These are phyloP conservation scores for Nanorana parkeri DNA, from an alignment of 2,113 vertebrate species.

Conservation along the genomic window DNA sequence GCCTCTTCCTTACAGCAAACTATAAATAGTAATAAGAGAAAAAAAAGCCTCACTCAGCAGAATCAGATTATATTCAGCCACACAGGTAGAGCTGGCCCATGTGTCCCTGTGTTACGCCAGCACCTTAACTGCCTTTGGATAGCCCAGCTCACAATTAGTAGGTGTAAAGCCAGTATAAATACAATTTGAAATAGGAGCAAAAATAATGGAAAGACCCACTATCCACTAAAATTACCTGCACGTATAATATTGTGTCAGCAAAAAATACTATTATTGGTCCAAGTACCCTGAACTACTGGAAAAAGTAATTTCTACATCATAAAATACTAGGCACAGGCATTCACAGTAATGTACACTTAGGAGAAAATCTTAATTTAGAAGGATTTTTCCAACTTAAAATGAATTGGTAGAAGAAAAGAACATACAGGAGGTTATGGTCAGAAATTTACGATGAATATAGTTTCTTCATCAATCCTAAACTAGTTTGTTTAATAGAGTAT, in stretches of 20 bases:
- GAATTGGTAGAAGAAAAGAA: neutral
- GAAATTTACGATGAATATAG: neutral
- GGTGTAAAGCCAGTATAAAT: conserved; percentile 45
- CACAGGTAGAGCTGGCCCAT: conserved; percentile 9
- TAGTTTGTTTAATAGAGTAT: neutral
- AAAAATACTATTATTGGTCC: conserved; percentile 32
- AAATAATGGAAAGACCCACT: conserved; percentile 34
- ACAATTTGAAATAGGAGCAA: conserved; percentile 24
- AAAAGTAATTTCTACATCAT: conserved; percentile 30
- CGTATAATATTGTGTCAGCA: conserved; percentile 49
- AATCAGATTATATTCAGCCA: neutral
- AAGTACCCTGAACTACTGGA: conserved; percentile 39
- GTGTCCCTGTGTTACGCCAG: conserved; percentile 6
- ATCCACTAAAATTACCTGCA: conserved; percentile 33
- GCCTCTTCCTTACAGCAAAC: too few species aligned
- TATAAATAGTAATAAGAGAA: too few species aligned
- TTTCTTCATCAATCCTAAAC: neutral
- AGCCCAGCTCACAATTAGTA: conserved; percentile 16
- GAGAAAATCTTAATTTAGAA: neutral
- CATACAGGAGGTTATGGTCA: neutral
- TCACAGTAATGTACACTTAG: neutral
- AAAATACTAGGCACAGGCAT: conserved; percentile 24
- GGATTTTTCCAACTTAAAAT: neutral
- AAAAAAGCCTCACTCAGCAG: too few species aligned
- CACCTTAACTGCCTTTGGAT: conserved; percentile 15